Evolutionary conservation across 2,113 vertebrate genomes (phyloP).

Genomic region (Tretioscincus oriximinensis): DNA sequence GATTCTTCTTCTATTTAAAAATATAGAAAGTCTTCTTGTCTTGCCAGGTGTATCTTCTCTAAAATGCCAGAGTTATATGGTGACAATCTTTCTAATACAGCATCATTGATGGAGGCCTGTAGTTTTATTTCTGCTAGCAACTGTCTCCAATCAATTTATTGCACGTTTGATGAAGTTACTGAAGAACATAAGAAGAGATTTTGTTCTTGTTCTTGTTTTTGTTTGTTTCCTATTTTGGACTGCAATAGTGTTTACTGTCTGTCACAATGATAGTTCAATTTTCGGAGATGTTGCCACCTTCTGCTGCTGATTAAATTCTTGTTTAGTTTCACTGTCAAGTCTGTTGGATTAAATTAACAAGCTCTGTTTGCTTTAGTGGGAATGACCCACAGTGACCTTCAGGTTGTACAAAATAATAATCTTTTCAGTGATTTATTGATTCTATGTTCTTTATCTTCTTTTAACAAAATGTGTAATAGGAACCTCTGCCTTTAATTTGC

Average conservation of each 20-base stretch:
- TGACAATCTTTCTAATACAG: no score
- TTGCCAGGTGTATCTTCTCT: no score
- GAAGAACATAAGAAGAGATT: constrained; percentile 52
- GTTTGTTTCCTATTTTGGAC: constrained; percentile 22
- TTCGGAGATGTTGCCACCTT: constrained; percentile 68
- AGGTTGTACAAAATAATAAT: constrained; percentile 80
- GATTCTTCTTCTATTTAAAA: no score
- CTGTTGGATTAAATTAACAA: constrained; percentile 79
- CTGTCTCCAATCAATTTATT: constrained; percentile 70
- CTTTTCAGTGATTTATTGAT: constrained; percentile 79
- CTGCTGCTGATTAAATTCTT: constrained; percentile 75
- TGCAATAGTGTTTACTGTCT: constrained; percentile 70
- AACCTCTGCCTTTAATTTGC: constrained; percentile 58
- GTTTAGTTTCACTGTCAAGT: constrained; percentile 73
- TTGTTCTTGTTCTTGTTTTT: constrained; percentile 36
- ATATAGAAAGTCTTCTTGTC: no score
- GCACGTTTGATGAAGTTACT: constrained; percentile 68
- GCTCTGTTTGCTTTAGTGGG: constrained; percentile 69
- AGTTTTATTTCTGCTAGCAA: constrained; percentile 37
- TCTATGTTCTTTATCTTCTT: constrained; percentile 67
- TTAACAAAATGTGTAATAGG: constrained; percentile 65
- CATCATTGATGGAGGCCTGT: not conserved
- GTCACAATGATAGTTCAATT: constrained; percentile 71
- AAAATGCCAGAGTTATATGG: no score
- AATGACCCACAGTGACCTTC: constrained; percentile 73